Evolutionary conservation across 2,888 invertebrate species (phyloP).

Genomic region (Pimpla rufipes): DNA sequence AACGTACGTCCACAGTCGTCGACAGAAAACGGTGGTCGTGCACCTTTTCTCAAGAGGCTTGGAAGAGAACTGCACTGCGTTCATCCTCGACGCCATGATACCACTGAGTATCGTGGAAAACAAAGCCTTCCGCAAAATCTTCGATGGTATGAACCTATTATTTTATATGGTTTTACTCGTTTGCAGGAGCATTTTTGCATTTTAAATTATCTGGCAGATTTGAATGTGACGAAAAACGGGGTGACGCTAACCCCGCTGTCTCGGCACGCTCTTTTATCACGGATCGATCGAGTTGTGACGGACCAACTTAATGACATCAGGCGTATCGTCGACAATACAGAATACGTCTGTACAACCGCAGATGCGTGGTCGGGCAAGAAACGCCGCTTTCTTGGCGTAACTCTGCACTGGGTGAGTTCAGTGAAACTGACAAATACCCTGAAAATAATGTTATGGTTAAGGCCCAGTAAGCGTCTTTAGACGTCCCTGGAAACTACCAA

Average conservation of each 20-base stretch:
- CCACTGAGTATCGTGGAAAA: conserved; percentile 41
- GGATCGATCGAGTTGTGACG: not conserved
- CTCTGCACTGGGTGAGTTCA: conserved; percentile 59
- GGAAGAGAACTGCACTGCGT: conserved; percentile 18
- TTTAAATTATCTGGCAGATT: conserved; percentile 7
- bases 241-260: not conserved
- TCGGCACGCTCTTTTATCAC: not conserved
- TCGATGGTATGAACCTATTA: conserved; percentile 42
- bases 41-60: conserved; percentile 29
- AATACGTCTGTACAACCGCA: conserved; percentile 62
- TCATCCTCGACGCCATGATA: conserved; percentile 34
- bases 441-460: not conserved
- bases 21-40: conserved; percentile 42
- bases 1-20: not conserved
- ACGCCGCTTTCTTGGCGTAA: conserved; percentile 61
- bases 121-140: conserved; percentile 42
- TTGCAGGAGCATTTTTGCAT: not conserved
- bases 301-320: conserved; percentile 4
- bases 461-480: too few relatives aligned
- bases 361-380: conserved; percentile 56
- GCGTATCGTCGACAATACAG: not conserved
- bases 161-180: not conserved
- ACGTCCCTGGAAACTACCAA: too few relatives aligned
- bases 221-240: not conserved
- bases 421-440: not conserved